A percentile compares a stretch with the other conserved stretches of the same genome.
These are phyloP conservation scores for Galagoides demidoff DNA, from an alignment of 2,797 vertebrate species.

Conservation along the genomic window DNA sequence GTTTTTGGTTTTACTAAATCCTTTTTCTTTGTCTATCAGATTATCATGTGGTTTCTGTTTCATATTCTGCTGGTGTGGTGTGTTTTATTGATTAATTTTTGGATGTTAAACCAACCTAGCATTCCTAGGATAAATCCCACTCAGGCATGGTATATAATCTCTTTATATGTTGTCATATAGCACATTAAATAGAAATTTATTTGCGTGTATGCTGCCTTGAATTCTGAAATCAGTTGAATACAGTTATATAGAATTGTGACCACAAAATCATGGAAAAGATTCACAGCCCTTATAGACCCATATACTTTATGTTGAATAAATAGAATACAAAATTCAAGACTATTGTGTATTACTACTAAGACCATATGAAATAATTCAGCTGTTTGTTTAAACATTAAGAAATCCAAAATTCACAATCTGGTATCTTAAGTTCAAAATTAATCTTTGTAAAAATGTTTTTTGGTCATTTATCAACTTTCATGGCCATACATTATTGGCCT, in stretches of 20 bases:
- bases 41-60: background rate
- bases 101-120: background rate
- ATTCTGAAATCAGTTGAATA: background rate
- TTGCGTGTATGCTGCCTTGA: background rate
- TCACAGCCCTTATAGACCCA: background rate
- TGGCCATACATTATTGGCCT: background rate
- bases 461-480: background rate
- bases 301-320: background rate
- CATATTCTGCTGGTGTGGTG: background rate
- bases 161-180: background rate
- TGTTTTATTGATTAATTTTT: background rate
- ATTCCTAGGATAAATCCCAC: background rate
- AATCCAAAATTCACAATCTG: background rate
- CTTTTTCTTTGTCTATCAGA: background rate
- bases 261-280: background rate
- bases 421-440: slow-evolving; percentile 23
- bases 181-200: background rate
- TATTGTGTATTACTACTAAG: background rate
- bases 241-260: background rate
- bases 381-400: slow-evolving; percentile 40
- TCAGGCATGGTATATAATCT: background rate
- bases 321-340: background rate
- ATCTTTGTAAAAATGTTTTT: background rate
- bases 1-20: background rate
- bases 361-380: background rate